A percentile compares a stretch with the other conserved stretches of the same genome.
Conservation (phyloP, 2,113 vertebrate genomes). For the Chaetura pelagica region DNA sequence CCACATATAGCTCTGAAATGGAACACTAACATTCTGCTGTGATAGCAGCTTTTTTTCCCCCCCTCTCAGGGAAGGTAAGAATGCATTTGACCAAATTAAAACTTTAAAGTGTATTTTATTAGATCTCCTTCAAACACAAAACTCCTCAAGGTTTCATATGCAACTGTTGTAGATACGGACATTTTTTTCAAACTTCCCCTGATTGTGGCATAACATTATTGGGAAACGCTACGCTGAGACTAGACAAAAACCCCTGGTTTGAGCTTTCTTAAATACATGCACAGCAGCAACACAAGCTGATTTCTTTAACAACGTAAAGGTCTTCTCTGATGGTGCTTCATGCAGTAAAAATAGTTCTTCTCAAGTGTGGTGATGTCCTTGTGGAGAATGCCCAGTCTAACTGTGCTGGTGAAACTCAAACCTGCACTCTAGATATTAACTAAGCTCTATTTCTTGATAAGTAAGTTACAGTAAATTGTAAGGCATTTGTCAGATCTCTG, state of each 20-base stretch:
- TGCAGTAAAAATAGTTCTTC: background rate
- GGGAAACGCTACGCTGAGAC: background rate
- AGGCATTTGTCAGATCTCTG: background rate
- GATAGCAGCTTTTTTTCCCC: constrained; percentile 14
- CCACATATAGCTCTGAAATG: background rate
- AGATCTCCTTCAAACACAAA: background rate
- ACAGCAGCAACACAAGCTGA: background rate
- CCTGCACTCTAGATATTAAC: background rate
- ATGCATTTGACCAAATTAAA: background rate
- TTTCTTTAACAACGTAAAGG: background rate
- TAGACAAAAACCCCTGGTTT: background rate
- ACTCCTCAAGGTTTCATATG: background rate
- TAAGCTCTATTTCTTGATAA: background rate
- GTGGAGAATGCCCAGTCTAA: background rate
- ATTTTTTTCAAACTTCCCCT: background rate
- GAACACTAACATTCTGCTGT: background rate
- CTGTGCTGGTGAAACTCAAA: background rate
- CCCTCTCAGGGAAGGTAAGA: background rate
- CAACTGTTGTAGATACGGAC: background rate
- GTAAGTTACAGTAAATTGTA: background rate
- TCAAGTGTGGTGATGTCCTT: background rate
- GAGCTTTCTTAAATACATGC: background rate
- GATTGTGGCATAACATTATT: background rate
- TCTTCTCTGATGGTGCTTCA: background rate
- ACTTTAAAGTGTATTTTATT: background rate